phyloP scores from a whole-genome alignment of 2,797 vertebrate species.

The Mus caroli region DNA sequence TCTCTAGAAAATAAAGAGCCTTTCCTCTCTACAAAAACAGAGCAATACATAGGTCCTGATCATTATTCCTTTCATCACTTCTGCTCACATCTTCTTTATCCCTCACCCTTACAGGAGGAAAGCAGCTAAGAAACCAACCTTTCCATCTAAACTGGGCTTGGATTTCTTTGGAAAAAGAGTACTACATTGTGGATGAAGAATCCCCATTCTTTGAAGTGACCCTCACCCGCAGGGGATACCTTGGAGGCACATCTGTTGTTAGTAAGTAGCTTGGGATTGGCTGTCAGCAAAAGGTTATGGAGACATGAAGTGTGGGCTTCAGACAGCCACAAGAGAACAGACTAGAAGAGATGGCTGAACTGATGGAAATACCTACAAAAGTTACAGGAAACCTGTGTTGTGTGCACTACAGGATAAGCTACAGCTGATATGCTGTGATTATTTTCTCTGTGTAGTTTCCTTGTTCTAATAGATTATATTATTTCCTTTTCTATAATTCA shows the following conservation, averaged over 20 bases:
- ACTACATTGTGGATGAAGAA: slow-evolving; percentile 92
- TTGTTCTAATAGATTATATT: not conserved
- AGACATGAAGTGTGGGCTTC: not conserved
- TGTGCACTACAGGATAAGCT: not conserved
- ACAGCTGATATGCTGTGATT: not conserved
- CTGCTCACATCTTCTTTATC: slow-evolving; percentile 1
- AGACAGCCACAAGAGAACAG: not conserved
- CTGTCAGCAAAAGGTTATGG: not conserved
- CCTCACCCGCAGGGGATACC: slow-evolving; percentile 91
- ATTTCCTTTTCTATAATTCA: not conserved
- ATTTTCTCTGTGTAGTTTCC: not conserved
- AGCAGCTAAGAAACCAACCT: slow-evolving; percentile 91
- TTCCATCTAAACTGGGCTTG: slow-evolving; percentile 95
- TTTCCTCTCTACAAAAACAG: not conserved
- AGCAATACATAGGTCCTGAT: not conserved
- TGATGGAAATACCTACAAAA: not conserved
- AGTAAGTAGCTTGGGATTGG: slow-evolving; percentile 89
- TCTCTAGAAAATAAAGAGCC: slow-evolving; percentile 2
- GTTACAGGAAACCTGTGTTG: not conserved
- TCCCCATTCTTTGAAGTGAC: slow-evolving; percentile 92
- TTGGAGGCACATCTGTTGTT: slow-evolving; percentile 93
- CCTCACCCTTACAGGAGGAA: slow-evolving; percentile 88
- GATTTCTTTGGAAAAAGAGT: slow-evolving; percentile 94
- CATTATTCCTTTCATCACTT: not conserved
- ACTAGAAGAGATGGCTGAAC: not conserved